A percentile compares a stretch with the other conserved stretches of the same genome.
Conservation (phyloP, 2,113 vertebrate genomes). For the Nothocercus nigrocapillus region DNA sequence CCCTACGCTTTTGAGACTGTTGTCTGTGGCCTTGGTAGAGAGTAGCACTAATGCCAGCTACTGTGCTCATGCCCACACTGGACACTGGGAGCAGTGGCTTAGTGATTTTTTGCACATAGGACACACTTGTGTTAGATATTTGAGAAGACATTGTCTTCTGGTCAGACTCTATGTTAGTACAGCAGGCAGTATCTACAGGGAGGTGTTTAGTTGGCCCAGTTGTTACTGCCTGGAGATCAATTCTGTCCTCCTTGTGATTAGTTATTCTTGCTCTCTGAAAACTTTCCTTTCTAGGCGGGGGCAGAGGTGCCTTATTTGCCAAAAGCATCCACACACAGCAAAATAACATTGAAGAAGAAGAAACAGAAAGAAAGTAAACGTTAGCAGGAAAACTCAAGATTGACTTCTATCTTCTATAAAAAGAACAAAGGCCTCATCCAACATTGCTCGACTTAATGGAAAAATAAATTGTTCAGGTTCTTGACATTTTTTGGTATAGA, state of each 20-base stretch:
- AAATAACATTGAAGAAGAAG: constrained; percentile 77
- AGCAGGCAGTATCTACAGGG: constrained; percentile 33
- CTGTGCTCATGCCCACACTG: constrained; percentile 28
- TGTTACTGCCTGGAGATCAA: constrained; percentile 60
- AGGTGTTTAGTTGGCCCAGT: constrained; percentile 27
- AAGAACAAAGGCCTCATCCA: constrained; percentile 2
- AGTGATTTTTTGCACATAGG: constrained; percentile 77
- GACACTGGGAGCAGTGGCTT: constrained; percentile 55
- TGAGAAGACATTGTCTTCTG: constrained; percentile 79
- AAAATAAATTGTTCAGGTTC: neutral
- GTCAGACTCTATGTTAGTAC: constrained; percentile 67
- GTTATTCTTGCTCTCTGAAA: constrained; percentile 76
- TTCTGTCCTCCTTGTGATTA: constrained; percentile 54
- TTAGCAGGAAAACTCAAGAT: constrained; percentile 72
- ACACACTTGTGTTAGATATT: constrained; percentile 81
- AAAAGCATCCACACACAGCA: constrained; percentile 78
- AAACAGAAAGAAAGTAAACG: constrained; percentile 79
- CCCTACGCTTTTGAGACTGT: constrained; percentile 81
- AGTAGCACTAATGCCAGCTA: constrained; percentile 54
- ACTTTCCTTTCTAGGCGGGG: constrained; percentile 88
- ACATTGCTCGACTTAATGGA: neutral
- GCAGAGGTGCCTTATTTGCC: constrained; percentile 82
- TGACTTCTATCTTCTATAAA: constrained; percentile 34
- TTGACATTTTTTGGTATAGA: neutral
- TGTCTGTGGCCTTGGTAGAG: constrained; percentile 76